These are phyloP conservation scores for Theocolax elegans DNA, from an alignment of 1,140 invertebrate genomes.

Conservation along the genomic window DNA sequence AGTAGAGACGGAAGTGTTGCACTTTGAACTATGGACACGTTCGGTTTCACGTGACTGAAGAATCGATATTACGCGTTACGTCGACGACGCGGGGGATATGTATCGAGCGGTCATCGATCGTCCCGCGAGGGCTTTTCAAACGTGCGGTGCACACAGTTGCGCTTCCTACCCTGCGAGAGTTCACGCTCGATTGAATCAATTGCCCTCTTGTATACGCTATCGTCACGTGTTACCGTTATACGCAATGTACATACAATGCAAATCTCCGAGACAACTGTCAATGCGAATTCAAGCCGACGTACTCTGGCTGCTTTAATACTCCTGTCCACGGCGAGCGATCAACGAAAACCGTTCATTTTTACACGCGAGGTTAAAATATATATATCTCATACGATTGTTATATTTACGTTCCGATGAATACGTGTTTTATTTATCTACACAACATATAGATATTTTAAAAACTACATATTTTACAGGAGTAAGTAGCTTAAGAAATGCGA, in stretches of 20 bases:
- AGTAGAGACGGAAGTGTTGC: not conserved
- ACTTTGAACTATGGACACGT: conserved; percentile 30
- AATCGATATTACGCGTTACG: conserved; percentile 29
- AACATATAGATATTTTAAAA: no score
- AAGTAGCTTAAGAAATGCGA: no score
- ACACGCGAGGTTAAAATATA: no score
- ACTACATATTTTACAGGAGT: no score
- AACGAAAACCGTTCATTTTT: no score
- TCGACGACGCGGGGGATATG: not conserved
- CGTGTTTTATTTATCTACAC: no score
- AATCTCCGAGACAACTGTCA: conserved; percentile 19
- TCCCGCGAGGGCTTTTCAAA: conserved; percentile 11
- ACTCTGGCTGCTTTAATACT: no score
- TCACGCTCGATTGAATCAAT: conserved; percentile 40
- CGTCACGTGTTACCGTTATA: conserved; percentile 17
- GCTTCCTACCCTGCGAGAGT: conserved; percentile 1
- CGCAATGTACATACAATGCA: conserved; percentile 16
- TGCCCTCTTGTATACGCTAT: conserved; percentile 20
- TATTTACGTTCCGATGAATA: no score
- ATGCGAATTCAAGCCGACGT: conserved; percentile 10
- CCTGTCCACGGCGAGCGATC: no score
- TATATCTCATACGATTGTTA: no score
- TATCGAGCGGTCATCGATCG: conserved; percentile 27
- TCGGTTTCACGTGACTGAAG: conserved; percentile 12
- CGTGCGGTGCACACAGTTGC: not conserved